phyloP scores from a whole-genome alignment of 2,888 invertebrate species.

The Tenthredo scrophulariae region DNA sequence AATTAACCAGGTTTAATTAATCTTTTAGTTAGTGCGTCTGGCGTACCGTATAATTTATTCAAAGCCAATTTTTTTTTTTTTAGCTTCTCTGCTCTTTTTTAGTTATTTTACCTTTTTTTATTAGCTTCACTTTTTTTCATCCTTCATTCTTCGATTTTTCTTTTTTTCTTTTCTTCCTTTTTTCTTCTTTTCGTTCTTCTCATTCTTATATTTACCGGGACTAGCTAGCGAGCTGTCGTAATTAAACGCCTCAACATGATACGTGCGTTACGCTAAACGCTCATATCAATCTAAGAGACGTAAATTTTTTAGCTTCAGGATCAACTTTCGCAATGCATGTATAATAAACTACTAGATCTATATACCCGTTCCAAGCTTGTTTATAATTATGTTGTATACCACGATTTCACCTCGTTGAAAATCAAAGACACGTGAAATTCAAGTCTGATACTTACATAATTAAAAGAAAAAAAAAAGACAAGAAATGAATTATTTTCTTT shows the following conservation, averaged over 20 bases:
- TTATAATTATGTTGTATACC: too few relatives aligned
- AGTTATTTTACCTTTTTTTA: not conserved
- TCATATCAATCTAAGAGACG: conserved; percentile 28
- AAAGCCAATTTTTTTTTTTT: conserved; percentile 23
- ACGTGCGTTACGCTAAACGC: conserved; percentile 26
- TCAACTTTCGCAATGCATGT: not conserved
- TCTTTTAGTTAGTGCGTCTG: conserved; percentile 15
- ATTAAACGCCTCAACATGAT: conserved; percentile 42
- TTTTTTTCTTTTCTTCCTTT: too few relatives aligned
- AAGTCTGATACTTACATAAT: not conserved
- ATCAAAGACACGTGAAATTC: not conserved
- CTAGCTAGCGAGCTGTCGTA: not conserved
- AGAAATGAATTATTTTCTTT: not conserved
- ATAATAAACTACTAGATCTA: too few relatives aligned
- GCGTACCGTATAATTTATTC: conserved; percentile 44
- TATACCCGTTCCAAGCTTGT: too few relatives aligned
- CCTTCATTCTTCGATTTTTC: not conserved
- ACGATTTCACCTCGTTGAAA: too few relatives aligned
- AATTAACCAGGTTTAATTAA: conserved; percentile 26
- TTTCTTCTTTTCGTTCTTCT: not conserved
- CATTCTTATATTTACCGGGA: not conserved
- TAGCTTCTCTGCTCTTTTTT: not conserved
- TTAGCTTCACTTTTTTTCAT: not conserved
- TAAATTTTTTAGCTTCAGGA: not conserved
- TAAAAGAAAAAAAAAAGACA: not conserved